phyloP scores from a whole-genome alignment of 2,113 vertebrate genomes.

The Cyanoderma ruficeps region DNA sequence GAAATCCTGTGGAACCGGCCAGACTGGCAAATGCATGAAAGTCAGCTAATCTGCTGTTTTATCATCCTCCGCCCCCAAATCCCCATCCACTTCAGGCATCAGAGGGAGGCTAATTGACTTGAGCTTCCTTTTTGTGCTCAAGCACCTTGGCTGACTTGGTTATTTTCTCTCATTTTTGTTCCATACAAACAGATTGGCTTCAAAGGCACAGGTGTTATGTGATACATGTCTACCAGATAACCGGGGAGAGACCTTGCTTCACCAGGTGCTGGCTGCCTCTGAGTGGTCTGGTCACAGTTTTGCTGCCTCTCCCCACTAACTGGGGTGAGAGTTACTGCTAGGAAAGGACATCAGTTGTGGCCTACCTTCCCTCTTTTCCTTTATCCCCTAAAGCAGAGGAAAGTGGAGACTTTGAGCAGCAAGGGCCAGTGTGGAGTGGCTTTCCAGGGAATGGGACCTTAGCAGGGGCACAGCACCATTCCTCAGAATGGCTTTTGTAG shows the following conservation, averaged over 20 bases:
- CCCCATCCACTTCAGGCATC: background rate
- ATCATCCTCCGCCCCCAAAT: background rate
- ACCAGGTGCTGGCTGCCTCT: background rate
- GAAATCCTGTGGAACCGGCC: slow-evolving; percentile 22
- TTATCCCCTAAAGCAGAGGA: background rate
- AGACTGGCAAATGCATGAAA: background rate
- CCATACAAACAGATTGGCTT: background rate
- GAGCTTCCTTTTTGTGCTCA: slow-evolving; percentile 18
- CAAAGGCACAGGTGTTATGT: background rate
- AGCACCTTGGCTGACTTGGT: background rate
- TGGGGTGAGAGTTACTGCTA: background rate
- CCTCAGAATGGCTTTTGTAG: background rate
- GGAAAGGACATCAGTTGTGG: background rate
- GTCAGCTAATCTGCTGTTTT: slow-evolving; percentile 4
- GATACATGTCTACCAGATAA: background rate
- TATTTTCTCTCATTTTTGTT: slow-evolving; percentile 40
- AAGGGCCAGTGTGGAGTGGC: background rate
- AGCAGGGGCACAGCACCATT: background rate
- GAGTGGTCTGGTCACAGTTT: background rate
- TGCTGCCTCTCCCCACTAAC: background rate
- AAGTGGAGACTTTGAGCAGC: background rate
- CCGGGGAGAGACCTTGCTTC: background rate
- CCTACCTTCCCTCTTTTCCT: background rate
- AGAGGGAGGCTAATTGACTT: background rate
- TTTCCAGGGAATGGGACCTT: background rate